Evolutionary conservation across 2,888 invertebrate genomes (phyloP), one percentile per base, ranked within the genome.

Genomic region (Acleris emargana): DNA sequence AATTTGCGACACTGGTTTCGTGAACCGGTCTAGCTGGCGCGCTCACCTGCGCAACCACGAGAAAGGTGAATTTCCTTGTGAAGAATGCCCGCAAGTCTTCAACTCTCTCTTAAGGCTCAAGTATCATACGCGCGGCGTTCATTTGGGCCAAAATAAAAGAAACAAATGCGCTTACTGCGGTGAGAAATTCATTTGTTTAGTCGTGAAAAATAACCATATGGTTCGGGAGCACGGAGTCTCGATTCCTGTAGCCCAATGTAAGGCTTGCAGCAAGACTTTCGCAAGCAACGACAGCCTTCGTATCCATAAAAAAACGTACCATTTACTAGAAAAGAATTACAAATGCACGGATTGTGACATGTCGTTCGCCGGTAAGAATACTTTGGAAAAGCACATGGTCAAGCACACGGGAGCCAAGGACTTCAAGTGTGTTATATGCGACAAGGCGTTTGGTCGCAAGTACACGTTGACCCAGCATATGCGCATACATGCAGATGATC

Each of bases 391-490:
- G 13, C 91, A 91, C 68, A 76, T 81, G 73, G 73, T 81, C 32
- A 84, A 77, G 45, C 89, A 89, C 62, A 83, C 83, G 0, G 81
- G 79, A 1, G 72, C 76, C 9, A 81, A 80, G 68, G 80, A 81
- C 3, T 87, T 78, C 62, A 74, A 80, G 60, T 90, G 89, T 67
- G 75, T 77, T n/a, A 64, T 83, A 18, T 90, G 89, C 62, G 61
- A 73, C 4, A 87, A 84, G 49, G 57, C 70, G 0, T 81, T 72
- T 57, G 69, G 69, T 0, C 63, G 78, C 43, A 72, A 71, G 60
- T 62, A 57, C 22, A 73, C 75, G 0, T 66, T 80, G 32, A 60
- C 53, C 7, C 69, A 73, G 32, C 81, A 81, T 62, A 67, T 76
- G 69, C 68, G 72, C 3, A 73, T 71, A 0, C 80, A 80, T 32